Conservation (phyloP, 2,797 vertebrate genomes). For the Syngnathus acus region DNA sequence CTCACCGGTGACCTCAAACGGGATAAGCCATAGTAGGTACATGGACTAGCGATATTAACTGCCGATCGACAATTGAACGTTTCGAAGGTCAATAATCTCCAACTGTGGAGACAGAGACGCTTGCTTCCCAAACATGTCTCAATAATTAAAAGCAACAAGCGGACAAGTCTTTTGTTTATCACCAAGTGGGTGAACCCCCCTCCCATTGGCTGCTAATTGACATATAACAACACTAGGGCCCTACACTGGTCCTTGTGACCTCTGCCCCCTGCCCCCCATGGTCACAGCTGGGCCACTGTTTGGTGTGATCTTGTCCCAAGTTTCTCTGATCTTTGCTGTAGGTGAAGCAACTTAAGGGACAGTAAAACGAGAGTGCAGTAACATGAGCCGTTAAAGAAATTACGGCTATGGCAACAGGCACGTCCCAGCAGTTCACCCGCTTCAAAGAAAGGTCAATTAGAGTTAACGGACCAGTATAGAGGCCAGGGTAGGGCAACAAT, state of each 20-base stretch:
- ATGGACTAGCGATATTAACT: too few species aligned
- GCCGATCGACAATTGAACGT: background rate
- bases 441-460: constrained; percentile 54
- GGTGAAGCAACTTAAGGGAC: constrained; percentile 36
- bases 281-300: constrained; percentile 59
- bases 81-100: constrained; percentile 1
- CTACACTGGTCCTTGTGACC: constrained; percentile 49
- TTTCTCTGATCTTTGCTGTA: constrained; percentile 68
- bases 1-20: background rate
- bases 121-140: constrained; percentile 21
- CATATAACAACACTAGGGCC: constrained; percentile 72
- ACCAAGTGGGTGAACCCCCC: constrained; percentile 25
- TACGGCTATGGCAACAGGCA: constrained; percentile 51
- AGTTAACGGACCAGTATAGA: constrained; percentile 35
- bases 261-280: constrained; percentile 50
- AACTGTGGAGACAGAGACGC: constrained; percentile 10
- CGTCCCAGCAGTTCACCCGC: constrained; percentile 35
- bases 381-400: constrained; percentile 46
- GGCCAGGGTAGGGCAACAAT: constrained; percentile 38
- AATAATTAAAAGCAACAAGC: constrained; percentile 43
- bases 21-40: background rate
- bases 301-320: constrained; percentile 33
- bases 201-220: constrained; percentile 71
- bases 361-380: constrained; percentile 51
- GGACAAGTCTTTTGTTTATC: constrained; percentile 27